Base-by-base conservation (phyloP, 2,113 vertebrate species). In the Rhombomys opimus region DNA sequence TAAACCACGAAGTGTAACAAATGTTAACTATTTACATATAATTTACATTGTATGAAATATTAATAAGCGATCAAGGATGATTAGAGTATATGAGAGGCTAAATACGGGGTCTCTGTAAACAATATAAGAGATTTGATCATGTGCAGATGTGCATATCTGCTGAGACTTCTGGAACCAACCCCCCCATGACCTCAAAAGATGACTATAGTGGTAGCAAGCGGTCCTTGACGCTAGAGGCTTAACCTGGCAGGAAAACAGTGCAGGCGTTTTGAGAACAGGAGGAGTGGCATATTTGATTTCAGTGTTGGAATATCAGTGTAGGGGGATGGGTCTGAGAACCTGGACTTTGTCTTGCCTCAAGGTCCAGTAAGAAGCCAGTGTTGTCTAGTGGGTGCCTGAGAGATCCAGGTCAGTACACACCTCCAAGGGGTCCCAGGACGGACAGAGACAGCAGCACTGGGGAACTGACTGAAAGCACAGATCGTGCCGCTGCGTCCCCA, bases 161-260 rank as follows among this genome's bases (percentile, higher is more conserved):
- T 76, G n/a, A n/a, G 30, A 7, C 67, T 85, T 73, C 72, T 91
- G 30, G 38, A 86, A 59, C n/a, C 27, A 35, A 25, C 15, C 15
- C 5, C 67, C 72, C n/a, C 76, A 38, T 1, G 20, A 68, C 73
- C 52, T 54, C 22, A 38, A 59, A 41, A 27, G 59, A 27, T 2
- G 1, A 35, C n/a, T 67, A 27, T 75, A 35, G 57, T 76, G 82
- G 81, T 76, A 85, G 35, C 41, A 92, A 87, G 32, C 41, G 46
- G 50, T 77, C 15, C 41, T 30, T 61, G 52, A 9, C 77, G 14
- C 35, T 61, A 72, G 86, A 95, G 23, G 77, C 82, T 95, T 68
- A 38, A 41, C 73, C 93, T 95, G 95, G 50, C 67, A 85, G 50
- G 52, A 88, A 85, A 80, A 54, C 27, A 54, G 13, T 59, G n/a